A percentile compares a stretch with the other conserved stretches of the same genome.
phyloP scores from a whole-genome alignment of 2,113 vertebrate species.

The Peromyscus californicus region DNA sequence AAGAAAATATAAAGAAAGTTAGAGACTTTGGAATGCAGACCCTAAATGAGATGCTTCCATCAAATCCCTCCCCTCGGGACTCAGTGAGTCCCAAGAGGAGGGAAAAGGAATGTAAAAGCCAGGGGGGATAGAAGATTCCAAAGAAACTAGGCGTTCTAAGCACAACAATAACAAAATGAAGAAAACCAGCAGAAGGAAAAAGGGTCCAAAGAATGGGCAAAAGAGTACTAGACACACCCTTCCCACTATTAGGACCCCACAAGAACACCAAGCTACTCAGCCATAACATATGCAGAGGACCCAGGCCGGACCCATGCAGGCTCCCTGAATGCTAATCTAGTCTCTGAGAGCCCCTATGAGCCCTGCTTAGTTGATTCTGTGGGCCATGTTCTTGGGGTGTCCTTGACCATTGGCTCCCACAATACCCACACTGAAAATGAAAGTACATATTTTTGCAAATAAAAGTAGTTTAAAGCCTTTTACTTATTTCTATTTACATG shows the following conservation, averaged over 20 bases:
- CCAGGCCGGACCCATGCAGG: not conserved
- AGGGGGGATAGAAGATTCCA: not conserved
- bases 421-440: not conserved
- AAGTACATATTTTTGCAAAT: not conserved
- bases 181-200: not conserved
- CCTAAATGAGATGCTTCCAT: not conserved
- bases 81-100: not conserved
- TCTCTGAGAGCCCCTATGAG: not conserved
- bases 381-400: not conserved
- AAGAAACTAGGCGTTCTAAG: not conserved
- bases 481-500: not conserved
- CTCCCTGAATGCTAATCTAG: not conserved
- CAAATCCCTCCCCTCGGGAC: not conserved
- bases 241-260: not conserved
- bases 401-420: not conserved
- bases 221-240: too few species aligned
- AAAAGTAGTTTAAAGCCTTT: not conserved
- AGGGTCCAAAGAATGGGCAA: too few species aligned
- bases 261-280: not conserved
- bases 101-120: not conserved
- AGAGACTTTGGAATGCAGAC: not conserved
- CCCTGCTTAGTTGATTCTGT: not conserved
- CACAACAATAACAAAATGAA: not conserved
- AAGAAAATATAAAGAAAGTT: not conserved
- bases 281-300: not conserved